These are phyloP conservation scores for Plodia interpunctella DNA, from an alignment of 1,140 invertebrate species.

Conservation along the genomic window DNA sequence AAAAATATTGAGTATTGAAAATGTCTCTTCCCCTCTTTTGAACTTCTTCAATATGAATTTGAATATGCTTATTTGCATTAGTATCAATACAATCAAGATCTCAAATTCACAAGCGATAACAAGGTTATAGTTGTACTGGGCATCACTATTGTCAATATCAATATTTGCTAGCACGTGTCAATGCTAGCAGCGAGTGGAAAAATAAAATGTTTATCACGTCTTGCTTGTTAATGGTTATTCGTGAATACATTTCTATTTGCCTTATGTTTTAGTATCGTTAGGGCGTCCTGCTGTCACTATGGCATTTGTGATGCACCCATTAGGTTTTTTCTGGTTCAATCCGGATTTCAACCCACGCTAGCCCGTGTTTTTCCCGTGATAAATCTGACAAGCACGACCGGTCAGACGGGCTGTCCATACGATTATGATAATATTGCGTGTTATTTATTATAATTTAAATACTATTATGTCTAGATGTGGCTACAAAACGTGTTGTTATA, in stretches of 20 bases:
- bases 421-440: slow-evolving; percentile 3
- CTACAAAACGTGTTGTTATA: background rate
- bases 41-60: too few species aligned
- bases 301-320: background rate
- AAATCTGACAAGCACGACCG: background rate
- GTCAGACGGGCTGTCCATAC: background rate
- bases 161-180: slow-evolving; percentile 6
- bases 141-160: slow-evolving; percentile 4
- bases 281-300: background rate
- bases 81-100: too few species aligned
- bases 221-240: background rate
- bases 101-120: too few species aligned
- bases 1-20: too few species aligned
- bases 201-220: slow-evolving; percentile 11
- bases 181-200: slow-evolving; percentile 9
- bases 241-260: slow-evolving; percentile 10
- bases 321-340: background rate
- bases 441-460: background rate
- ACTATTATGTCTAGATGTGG: background rate
- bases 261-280: slow-evolving; percentile 5
- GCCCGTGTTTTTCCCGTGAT: background rate
- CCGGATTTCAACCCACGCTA: background rate
- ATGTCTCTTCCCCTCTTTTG: too few species aligned
- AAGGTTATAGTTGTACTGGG: background rate
- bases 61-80: too few species aligned